Conservation (phyloP, 2,797 vertebrate species). For the Pangasius mekongensis region DNA sequence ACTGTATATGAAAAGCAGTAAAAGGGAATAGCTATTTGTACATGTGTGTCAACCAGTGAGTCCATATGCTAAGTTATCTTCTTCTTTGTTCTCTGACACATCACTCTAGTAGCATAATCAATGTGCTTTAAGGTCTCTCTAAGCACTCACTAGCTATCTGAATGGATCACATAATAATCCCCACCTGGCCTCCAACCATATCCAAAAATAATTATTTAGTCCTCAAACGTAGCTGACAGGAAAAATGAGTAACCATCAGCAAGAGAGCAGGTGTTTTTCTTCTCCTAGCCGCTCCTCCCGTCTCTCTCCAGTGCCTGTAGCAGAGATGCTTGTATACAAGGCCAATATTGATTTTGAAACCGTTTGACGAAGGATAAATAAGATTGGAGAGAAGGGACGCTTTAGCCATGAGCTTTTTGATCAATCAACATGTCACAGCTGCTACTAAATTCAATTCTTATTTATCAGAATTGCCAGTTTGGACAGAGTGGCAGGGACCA, state of each 20-base stretch:
- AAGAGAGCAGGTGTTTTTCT: constrained; percentile 86
- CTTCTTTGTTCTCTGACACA: constrained; percentile 70
- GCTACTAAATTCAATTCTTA: constrained; percentile 98
- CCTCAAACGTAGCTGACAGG: constrained; percentile 88
- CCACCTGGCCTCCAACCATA: constrained; percentile 80
- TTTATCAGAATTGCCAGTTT: constrained; percentile 92
- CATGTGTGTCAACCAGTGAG: constrained; percentile 48
- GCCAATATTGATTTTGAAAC: constrained; percentile 96
- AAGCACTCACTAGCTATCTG: constrained; percentile 76
- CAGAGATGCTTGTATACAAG: constrained; percentile 85
- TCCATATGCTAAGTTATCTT: constrained; percentile 74
- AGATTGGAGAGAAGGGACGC: constrained; percentile 87
- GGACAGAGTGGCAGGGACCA: constrained; percentile 70
- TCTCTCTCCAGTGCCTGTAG: constrained; percentile 74
- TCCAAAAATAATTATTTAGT: constrained; percentile 81
- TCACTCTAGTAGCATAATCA: constrained; percentile 68
- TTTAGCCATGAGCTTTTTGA: constrained; percentile 96
- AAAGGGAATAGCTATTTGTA: constrained; percentile 24
- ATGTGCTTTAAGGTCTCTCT: constrained; percentile 69
- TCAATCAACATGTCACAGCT: constrained; percentile 99
- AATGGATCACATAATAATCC: constrained; percentile 86
- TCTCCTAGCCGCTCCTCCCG: constrained; percentile 49
- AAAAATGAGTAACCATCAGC: constrained; percentile 88
- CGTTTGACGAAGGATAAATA: constrained; percentile 96
- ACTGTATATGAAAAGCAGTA: constrained; percentile 5